These are phyloP conservation scores for Cardiocondyla obscurior DNA, from an alignment of 1,140 invertebrate genomes.

Conservation along the genomic window DNA sequence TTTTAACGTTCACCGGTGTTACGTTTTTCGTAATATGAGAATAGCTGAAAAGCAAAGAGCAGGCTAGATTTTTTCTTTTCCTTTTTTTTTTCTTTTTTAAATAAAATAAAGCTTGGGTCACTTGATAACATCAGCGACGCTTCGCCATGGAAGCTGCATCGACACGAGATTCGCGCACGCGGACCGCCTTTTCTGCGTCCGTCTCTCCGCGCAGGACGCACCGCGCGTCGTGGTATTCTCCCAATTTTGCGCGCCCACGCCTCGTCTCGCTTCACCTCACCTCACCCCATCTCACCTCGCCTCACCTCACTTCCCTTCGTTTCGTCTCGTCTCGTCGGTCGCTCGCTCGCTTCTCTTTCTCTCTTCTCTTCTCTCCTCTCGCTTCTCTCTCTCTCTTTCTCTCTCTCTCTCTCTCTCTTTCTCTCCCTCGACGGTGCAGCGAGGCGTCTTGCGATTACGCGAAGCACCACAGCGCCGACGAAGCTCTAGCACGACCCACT, in stretches of 20 bases:
- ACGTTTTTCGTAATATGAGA: no score
- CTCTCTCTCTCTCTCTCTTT: background rate
- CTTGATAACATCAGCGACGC: constrained; percentile 2
- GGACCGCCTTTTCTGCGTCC: constrained; percentile 37
- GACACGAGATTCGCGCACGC: constrained; percentile 21
- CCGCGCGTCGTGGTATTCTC: constrained; percentile 33
- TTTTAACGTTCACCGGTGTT: no score
- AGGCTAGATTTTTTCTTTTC: no score
- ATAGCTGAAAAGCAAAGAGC: no score
- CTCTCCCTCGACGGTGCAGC: background rate
- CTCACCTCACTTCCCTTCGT: background rate
- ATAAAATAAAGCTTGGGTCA: background rate
- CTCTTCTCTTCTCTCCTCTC: background rate
- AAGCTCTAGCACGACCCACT: constrained; percentile 44
- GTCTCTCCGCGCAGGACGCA: constrained; percentile 36
- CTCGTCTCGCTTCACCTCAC: constrained; percentile 16
- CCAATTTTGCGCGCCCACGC: constrained; percentile 45
- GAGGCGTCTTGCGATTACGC: constrained; percentile 40
- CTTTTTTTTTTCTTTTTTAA: no score
- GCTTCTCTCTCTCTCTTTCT: background rate
- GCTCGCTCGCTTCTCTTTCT: background rate
- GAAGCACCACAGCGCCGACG: constrained; percentile 42
- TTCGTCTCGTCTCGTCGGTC: background rate
- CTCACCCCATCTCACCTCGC: background rate
- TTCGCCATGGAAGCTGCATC: constrained; percentile 13